Evolutionary conservation across 2,888 invertebrate genomes (phyloP), one percentile per base, ranked within the genome.

Genomic region (Gandaritis pyraliata): DNA sequence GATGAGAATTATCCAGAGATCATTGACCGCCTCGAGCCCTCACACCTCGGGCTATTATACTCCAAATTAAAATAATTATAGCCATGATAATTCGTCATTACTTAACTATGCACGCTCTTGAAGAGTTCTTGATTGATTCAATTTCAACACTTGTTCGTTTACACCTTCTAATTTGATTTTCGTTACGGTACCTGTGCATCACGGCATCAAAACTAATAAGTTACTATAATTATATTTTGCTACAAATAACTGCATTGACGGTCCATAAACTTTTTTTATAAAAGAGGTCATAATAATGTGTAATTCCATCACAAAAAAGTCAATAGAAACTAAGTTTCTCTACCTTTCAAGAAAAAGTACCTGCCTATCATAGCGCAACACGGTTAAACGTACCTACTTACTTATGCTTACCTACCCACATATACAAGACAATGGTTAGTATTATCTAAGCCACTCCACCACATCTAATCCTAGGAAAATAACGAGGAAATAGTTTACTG

Each of bases 11-110:
- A 73, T 76, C 69, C 76, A 80, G 80, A 82, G 83, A 81, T 76
- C 85, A 82, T 75, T 76, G 76, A 82, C 78, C 80, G 85, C 85
- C 84, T 68, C 76, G 54, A 81, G 86, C 82, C 72, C 73, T 79
- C 83, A 80, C 85, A 80, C 73, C 72, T 64, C 68, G 68, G 68
- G 69, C 73, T 75, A 81, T 84, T 84, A 81, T 76, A 72, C 75
- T 75, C 70, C 60, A 76, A 82, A 83, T 78, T 72, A 79, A 70
- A 76, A 82, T 79, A 75, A 81, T 80, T 77, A 77, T 78, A 74
- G 68, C 64, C 61, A 68, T 66, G 68, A 74, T 76, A 71, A 74
- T 76, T 69, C 68, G 68, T 62, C 65, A 66, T 74, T 73, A 68
- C 64, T 66, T 68, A 75, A 74, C 68, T 59, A 68, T 66, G 68